Evolutionary conservation across 2,888 invertebrate genomes (phyloP).

Genomic region (Apamea sordens): DNA sequence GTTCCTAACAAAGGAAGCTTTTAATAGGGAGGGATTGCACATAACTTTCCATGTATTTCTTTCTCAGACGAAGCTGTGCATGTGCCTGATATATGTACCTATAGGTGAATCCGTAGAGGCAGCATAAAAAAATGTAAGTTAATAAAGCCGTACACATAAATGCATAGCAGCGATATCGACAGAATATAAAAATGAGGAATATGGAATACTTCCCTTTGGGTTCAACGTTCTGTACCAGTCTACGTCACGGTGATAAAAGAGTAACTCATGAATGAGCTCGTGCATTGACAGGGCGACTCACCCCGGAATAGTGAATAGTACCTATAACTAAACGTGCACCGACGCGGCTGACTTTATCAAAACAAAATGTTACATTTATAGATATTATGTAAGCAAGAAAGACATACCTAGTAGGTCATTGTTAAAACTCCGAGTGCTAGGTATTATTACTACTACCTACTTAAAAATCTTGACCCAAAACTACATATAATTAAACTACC

Average conservation of each 20-base stretch:
- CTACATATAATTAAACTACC: background rate
- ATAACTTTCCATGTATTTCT: background rate
- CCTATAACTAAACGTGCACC: slow-evolving; percentile 65
- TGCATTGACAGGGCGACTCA: slow-evolving; percentile 86
- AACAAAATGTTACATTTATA: slow-evolving; percentile 61
- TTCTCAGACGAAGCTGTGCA: background rate
- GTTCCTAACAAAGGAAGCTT: slow-evolving; percentile 4
- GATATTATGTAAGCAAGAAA: slow-evolving; percentile 26
- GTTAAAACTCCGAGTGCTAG: background rate
- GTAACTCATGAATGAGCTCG: slow-evolving; percentile 84
- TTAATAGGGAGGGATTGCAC: background rate
- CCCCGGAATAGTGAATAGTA: slow-evolving; percentile 77
- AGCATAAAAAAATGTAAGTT: background rate
- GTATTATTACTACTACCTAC: background rate
- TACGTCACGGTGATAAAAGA: slow-evolving; percentile 87
- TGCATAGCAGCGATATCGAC: slow-evolving; percentile 72
- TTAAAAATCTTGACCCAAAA: background rate
- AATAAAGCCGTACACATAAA: slow-evolving; percentile 1
- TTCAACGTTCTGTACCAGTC: slow-evolving; percentile 85
- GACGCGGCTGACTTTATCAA: slow-evolving; percentile 60
- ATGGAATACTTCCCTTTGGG: slow-evolving; percentile 87
- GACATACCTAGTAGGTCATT: background rate
- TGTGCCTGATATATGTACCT: background rate
- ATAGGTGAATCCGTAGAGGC: background rate
- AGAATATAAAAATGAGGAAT: slow-evolving; percentile 82